Evolutionary conservation across 2,113 vertebrate species (phyloP).

Genomic region (Pseudorhombus dupliciocellatus): DNA sequence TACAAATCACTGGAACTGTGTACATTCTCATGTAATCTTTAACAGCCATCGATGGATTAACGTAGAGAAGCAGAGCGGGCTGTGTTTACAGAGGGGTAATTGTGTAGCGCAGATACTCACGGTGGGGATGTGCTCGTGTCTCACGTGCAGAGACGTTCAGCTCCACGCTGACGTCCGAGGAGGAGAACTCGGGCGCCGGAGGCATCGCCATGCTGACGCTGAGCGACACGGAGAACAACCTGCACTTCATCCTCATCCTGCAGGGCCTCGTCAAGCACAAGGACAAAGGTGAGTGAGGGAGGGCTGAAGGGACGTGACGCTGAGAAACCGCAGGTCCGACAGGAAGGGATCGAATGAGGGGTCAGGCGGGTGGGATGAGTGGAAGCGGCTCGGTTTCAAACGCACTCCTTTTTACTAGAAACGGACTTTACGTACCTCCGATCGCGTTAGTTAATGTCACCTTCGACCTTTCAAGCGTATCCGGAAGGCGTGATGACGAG

Average conservation of each 20-base stretch:
- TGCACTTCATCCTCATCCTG: constrained; percentile 94
- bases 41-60: constrained; percentile 40
- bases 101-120: constrained; percentile 21
- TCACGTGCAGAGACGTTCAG: constrained; percentile 89
- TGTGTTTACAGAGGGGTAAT: constrained; percentile 43
- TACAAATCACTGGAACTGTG: constrained; percentile 31
- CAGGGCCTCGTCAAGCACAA: constrained; percentile 85
- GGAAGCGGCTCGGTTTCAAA: not conserved
- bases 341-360: not conserved
- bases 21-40: constrained; percentile 34
- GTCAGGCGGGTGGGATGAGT: not conserved
- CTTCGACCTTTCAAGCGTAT: no score
- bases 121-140: constrained; percentile 11
- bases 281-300: constrained; percentile 70
- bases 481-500: not conserved
- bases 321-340: not conserved
- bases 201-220: constrained; percentile 92
- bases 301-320: not conserved
- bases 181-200: constrained; percentile 82
- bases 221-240: constrained; percentile 92
- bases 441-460: no score
- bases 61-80: constrained; percentile 1
- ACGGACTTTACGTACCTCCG: no score
- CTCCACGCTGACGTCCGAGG: constrained; percentile 86
- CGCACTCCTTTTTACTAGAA: no score